Conservation (phyloP, 2,797 vertebrate genomes). For the Sebastes oblongus region DNA sequence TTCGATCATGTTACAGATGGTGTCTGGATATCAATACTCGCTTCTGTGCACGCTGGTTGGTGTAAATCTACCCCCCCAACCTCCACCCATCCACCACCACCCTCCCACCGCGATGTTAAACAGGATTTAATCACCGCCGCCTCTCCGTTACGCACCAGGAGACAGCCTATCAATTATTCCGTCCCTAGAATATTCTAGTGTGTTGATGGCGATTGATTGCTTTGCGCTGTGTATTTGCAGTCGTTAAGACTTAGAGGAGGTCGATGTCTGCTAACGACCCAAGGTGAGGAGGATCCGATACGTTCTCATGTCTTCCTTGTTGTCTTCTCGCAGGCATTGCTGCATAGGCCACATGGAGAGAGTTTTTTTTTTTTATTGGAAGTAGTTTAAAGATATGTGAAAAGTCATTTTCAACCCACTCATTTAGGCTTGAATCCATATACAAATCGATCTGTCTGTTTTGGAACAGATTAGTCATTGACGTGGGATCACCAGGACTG, state of each 20-base stretch:
- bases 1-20: slow-evolving; percentile 67
- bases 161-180: slow-evolving; percentile 77
- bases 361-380: neutral
- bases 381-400: neutral
- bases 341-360: slow-evolving; percentile 70
- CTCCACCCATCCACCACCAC: too few relatives aligned
- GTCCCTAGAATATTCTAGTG: slow-evolving; percentile 69
- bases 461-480: slow-evolving; percentile 51
- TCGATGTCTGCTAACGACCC: slow-evolving; percentile 75
- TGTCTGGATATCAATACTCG: slow-evolving; percentile 63
- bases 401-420: slow-evolving; percentile 41
- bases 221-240: slow-evolving; percentile 69
- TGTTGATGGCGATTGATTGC: slow-evolving; percentile 77
- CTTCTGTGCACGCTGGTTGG: slow-evolving; percentile 23
- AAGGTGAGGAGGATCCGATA: slow-evolving; percentile 67
- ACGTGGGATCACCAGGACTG: slow-evolving; percentile 10
- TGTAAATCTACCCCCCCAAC: slow-evolving; percentile 34
- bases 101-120: slow-evolving; percentile 63
- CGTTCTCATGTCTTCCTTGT: slow-evolving; percentile 52
- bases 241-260: slow-evolving; percentile 71
- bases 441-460: slow-evolving; percentile 53
- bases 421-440: slow-evolving; percentile 44
- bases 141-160: slow-evolving; percentile 68
- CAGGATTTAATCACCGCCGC: slow-evolving; percentile 73
- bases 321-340: slow-evolving; percentile 2